Evolutionary conservation across 2,113 vertebrate species (phyloP), one percentile per base, ranked within the genome.

Genomic region (Pyrgilauda ruficollis): DNA sequence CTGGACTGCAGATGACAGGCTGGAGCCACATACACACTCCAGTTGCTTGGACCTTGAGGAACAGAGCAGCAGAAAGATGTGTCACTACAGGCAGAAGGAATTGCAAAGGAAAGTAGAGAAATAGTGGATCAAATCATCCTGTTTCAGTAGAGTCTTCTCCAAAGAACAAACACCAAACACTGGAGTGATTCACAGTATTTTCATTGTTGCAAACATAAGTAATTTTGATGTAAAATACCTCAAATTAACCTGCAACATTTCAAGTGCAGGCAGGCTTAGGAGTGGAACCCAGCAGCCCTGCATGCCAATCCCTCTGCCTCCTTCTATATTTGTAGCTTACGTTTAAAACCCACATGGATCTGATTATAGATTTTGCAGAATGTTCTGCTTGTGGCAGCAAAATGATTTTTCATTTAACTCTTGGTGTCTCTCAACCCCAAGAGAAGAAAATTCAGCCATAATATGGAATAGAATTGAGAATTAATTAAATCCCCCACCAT

Each of bases 281-380:
- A 95, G 83, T 56, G 95, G 90, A 84, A 88, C 35, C 67, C 93
- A 47, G 70, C 37, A 93, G 76, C 94, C 63, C 47, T 58, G 50
- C 55, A 7, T 78, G 28, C 87, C 33, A 0, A 13, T 90, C 52
- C 46, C 67, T 90, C 56, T 94, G 87, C 93, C 67, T 94, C 84
- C 52, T 93, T 70, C 94, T 96, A 81, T 93, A 92, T 95, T 78
- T 75, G 92, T 84, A 87, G 56, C 88, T 96, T 96, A 95, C 69
- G 16, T 95, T 93, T 55, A 66, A 97, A 96, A 95, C 93, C 96
- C 94, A 96, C 96, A 89, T 95, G 90, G 96, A 95, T 72, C 96
- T 78, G 90, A 93, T 96, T 96, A 95, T 96, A 95, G 92, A 92
- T 72, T 41, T 49, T 86, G 90, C 88, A 81, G 96, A 84, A 93